A percentile compares a stretch with the other conserved stretches of the same genome.
Conservation (phyloP, 2,888 invertebrate genomes). For the Endotricha flammealis region DNA sequence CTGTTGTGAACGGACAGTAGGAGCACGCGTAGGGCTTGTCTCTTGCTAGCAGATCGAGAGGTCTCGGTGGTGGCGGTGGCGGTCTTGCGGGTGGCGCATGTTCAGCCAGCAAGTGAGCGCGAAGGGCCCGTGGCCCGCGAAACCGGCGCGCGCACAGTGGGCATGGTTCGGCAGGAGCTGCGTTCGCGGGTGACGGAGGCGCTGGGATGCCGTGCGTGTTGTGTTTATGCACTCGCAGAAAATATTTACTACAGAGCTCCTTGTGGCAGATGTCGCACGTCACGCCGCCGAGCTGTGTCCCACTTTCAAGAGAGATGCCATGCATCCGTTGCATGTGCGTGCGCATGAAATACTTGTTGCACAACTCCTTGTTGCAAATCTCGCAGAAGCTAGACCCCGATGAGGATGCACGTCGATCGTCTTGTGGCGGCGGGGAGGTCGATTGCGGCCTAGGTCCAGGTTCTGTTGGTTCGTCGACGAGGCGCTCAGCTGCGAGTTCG, state of each 20-base stretch:
- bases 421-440: conserved; percentile 57
- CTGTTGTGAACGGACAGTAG: conserved; percentile 92
- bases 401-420: conserved; percentile 77
- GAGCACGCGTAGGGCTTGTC: conserved; percentile 92
- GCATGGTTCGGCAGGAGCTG: conserved; percentile 78
- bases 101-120: conserved; percentile 91
- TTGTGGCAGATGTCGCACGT: conserved; percentile 99
- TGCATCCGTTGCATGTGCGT: conserved; percentile 99
- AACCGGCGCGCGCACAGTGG: conserved; percentile 92
- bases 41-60: conserved; percentile 75
- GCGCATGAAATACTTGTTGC: conserved; percentile 99
- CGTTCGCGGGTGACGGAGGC: conserved; percentile 81
- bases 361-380: conserved; percentile 98
- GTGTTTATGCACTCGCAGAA: conserved; percentile 97
- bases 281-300: conserved; percentile 94
- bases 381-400: conserved; percentile 93
- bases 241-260: conserved; percentile 98
- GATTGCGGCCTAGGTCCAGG: conserved; percentile 50
- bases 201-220: conserved; percentile 98
- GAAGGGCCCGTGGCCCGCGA: conserved; percentile 91
- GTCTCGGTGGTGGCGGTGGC: conserved; percentile 64
- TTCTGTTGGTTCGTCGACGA: conserved; percentile 54
- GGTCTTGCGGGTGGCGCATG: conserved; percentile 82
- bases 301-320: conserved; percentile 95
- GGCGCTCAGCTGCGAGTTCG: conserved; percentile 82